Evolutionary conservation across 2,113 vertebrate genomes (phyloP).

Genomic region (Dipodomys ordii): DNA sequence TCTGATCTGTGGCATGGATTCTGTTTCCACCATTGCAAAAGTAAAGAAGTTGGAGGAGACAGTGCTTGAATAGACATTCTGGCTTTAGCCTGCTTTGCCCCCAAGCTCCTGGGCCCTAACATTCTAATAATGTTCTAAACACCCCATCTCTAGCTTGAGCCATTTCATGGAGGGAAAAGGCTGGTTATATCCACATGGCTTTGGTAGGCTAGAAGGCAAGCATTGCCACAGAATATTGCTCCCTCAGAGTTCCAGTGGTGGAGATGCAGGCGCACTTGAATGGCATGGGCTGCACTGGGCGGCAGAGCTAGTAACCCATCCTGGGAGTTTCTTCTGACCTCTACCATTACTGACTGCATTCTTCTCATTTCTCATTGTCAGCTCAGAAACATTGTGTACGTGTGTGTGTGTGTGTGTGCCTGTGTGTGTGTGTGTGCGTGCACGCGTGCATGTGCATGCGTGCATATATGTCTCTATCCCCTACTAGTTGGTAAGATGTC

Average conservation of each 20-base stretch:
- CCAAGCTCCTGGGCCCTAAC: no score
- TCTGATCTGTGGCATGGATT: not conserved
- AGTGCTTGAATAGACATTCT: not conserved
- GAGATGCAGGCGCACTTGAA: not conserved
- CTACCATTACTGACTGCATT: not conserved
- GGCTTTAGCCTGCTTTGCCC: not conserved
- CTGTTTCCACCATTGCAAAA: not conserved
- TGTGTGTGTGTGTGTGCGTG: no score
- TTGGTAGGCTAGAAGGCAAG: not conserved
- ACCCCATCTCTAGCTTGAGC: not conserved
- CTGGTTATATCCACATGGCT: not conserved
- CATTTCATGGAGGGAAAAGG: not conserved
- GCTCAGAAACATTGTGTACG: not conserved
- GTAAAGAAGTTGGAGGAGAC: not conserved
- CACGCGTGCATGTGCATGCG: no score
- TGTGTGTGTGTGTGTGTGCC: no score
- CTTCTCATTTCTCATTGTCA: constrained; percentile 12
- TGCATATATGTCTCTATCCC: not conserved
- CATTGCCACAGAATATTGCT: not conserved
- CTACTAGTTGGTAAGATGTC: not conserved
- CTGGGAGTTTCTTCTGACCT: not conserved
- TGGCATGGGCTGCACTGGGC: not conserved
- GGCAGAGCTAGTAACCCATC: not conserved
- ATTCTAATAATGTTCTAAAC: no score
- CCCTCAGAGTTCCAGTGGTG: not conserved